Conservation (phyloP, 2,888 invertebrate species). For the Cephus spinipes region DNA sequence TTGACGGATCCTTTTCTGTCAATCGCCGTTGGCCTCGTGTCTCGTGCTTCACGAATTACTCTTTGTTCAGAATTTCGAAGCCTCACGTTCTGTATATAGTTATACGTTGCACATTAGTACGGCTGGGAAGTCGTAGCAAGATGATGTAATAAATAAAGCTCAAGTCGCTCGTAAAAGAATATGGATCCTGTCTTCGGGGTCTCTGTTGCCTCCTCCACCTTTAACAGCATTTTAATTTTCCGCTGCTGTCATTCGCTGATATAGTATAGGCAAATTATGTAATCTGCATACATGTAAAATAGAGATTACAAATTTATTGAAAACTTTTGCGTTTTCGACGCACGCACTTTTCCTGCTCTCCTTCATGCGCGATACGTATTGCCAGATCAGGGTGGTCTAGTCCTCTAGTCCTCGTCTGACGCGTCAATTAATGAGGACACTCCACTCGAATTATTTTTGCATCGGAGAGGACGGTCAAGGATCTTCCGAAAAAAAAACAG, state of each 20-base stretch:
- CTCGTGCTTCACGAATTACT: neutral
- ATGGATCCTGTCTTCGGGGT: neutral
- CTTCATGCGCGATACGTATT: neutral
- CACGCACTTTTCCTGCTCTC: neutral
- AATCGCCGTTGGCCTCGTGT: neutral
- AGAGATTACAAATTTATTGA: neutral
- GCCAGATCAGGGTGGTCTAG: neutral
- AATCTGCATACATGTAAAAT: no score
- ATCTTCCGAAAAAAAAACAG: neutral
- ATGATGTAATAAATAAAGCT: neutral
- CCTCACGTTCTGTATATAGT: no score
- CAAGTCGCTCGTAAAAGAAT: neutral
- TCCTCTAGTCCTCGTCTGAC: neutral
- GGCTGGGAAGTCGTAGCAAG: neutral
- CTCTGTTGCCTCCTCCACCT: neutral
- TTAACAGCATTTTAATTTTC: neutral
- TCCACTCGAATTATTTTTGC: slow-evolving; percentile 14
- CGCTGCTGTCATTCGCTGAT: neutral
- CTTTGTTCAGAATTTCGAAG: neutral
- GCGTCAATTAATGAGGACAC: neutral
- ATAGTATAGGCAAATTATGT: neutral
- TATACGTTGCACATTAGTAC: neutral
- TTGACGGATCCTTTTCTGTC: neutral
- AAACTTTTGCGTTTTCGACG: neutral
- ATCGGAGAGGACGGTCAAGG: slow-evolving; percentile 1